Percentiles rank a stretch among this genome's conserved stretches.
Conservation (phyloP, 2,113 vertebrate genomes). For the Charadrius vociferus region DNA sequence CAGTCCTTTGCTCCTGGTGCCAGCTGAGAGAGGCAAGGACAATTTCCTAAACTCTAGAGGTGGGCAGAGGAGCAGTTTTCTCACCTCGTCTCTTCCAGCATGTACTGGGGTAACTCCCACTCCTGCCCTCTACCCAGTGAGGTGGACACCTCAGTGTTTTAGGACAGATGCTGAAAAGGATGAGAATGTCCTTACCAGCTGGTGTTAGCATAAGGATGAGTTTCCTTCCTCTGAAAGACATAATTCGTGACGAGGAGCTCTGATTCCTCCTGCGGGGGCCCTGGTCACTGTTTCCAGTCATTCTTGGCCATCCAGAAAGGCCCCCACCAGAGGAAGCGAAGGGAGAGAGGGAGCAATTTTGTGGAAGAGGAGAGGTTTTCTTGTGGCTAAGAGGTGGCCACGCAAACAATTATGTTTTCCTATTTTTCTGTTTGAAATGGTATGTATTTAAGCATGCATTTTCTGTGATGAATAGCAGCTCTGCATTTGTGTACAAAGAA, state of each 20-base stretch:
- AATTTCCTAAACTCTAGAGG: neutral
- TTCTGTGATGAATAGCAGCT: slow-evolving; percentile 31
- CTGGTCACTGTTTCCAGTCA: neutral
- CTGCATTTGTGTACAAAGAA: neutral
- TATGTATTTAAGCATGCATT: neutral
- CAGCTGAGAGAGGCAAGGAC: neutral
- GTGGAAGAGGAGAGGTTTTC: neutral
- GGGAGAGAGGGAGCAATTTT: neutral
- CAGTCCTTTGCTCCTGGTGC: neutral
- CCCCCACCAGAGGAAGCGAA: neutral
- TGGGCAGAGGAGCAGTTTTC: neutral
- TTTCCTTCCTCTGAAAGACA: neutral
- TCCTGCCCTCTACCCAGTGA: neutral
- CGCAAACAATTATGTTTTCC: neutral
- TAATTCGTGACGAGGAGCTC: neutral
- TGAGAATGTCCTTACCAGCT: neutral
- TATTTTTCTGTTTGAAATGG: slow-evolving; percentile 23
- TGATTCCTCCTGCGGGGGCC: neutral
- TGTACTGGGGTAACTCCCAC: neutral
- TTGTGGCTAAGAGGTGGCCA: neutral
- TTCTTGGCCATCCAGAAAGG: neutral
- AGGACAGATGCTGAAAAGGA: neutral
- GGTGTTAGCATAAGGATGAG: neutral
- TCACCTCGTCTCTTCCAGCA: neutral
- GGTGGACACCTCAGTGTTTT: neutral